These are phyloP conservation scores for Oplegnathus fasciatus DNA, from an alignment of 2,113 vertebrate genomes.

Conservation along the genomic window DNA sequence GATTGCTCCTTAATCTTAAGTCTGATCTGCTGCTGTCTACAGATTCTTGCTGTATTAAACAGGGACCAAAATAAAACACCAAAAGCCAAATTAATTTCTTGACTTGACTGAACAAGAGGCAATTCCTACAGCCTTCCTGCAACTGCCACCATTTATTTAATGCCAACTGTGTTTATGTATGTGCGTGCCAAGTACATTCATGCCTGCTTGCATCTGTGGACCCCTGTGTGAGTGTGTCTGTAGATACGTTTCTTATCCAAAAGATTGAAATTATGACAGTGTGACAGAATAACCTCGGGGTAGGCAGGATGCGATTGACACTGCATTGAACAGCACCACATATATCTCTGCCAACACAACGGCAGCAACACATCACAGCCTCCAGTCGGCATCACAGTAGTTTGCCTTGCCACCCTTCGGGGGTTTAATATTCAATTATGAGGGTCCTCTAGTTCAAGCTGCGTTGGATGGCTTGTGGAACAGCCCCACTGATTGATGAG, in stretches of 20 bases:
- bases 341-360: constrained; percentile 25
- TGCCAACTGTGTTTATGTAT: constrained; percentile 26
- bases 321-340: constrained; percentile 1
- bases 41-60: constrained; percentile 4
- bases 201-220: constrained; percentile 34
- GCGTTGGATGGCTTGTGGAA: constrained; percentile 54
- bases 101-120: constrained; percentile 10
- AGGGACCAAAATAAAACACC: constrained; percentile 14
- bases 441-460: constrained; percentile 63
- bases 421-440: constrained; percentile 77
- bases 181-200: constrained; percentile 26
- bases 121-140: neutral
- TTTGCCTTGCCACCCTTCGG: constrained; percentile 57
- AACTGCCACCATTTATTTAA: constrained; percentile 30
- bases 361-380: constrained; percentile 30
- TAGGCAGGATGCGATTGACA: constrained; percentile 18
- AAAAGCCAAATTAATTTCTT: constrained; percentile 24
- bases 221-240: constrained; percentile 21
- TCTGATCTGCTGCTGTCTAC: constrained; percentile 14
- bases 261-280: constrained; percentile 55
- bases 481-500: constrained; percentile 63
- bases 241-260: constrained; percentile 40
- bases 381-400: constrained; percentile 39
- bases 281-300: constrained; percentile 62
- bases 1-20: constrained; percentile 24